Evolutionary conservation across 1,140 invertebrate species (phyloP), one percentile per base, ranked within the genome.

Genomic region (Drosophila pandora): DNA sequence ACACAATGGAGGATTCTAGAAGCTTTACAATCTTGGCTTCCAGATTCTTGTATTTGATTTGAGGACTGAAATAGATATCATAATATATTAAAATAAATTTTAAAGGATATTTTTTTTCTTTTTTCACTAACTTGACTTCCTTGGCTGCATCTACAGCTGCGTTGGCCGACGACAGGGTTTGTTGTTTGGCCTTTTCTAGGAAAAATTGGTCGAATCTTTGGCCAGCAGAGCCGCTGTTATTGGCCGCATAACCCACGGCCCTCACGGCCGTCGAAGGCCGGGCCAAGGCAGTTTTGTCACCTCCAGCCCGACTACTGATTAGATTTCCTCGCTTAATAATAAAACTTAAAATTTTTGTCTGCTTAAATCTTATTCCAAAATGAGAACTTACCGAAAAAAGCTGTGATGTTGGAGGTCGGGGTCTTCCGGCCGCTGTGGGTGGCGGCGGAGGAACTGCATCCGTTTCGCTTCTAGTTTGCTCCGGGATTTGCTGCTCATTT

Each of bases 211-310:
- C 96, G 92, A 97, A 97, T 10, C 93, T 93, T 79, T 94, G 94
- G 67, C 92, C 93, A 32, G 84, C 72, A 17, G 87, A 89, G 5
- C 71, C 79, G 47, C 92, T 92, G 63, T 94, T 92, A 62, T 94
- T 94, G 21, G 96, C 97, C 3, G 97, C 98, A 91, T 98, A 99
- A 2, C 98, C 98, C 41, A 97, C 98, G 9, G 97, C 98, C 60
- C 96, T 93, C n/a, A 99, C 96, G 21, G 98, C 98, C 9, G 98
- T 99, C 94, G 99, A 97, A 8, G 98, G 98, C 62, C 98, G 93
- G 37, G 94, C 92, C 85, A 74, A 59, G 32, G 76, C 69, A 0
- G 77, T 70, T 49, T 84, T 91, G 30, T 91, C 90, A 3, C 75
- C 85, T 3, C 75, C 85, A n/a, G 62, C 49, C 8, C 90, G 76